Evolutionary conservation across 2,888 invertebrate genomes (phyloP).

Genomic region (Drosophila mercatorum): DNA sequence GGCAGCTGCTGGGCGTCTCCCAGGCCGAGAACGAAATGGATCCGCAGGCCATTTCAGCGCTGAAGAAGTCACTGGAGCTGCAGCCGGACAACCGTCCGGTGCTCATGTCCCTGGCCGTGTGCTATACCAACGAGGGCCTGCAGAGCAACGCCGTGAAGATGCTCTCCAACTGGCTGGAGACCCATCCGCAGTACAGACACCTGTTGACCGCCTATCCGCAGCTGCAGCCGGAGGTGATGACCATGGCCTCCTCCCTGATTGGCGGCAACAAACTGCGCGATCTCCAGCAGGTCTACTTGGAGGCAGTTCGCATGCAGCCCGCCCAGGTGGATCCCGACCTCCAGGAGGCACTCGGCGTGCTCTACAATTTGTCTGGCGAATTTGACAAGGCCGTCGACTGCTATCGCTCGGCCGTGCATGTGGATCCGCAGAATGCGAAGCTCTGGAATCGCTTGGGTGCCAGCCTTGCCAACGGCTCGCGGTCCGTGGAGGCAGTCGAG

Average conservation of each 20-base stretch:
- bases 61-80: slow-evolving; percentile 92
- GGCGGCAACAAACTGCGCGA: slow-evolving; percentile 85
- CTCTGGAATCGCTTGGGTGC: slow-evolving; percentile 99
- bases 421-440: slow-evolving; percentile 91
- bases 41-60: slow-evolving; percentile 95
- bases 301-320: slow-evolving; percentile 92
- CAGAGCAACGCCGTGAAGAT: slow-evolving; percentile 94
- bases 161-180: slow-evolving; percentile 91
- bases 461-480: slow-evolving; percentile 97
- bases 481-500: slow-evolving; percentile 97
- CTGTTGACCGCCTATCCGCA: slow-evolving; percentile 85
- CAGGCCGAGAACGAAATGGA: slow-evolving; percentile 99
- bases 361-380: slow-evolving; percentile 97
- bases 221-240: slow-evolving; percentile 44
- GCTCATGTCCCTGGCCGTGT: slow-evolving; percentile 95
- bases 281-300: slow-evolving; percentile 91
- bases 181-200: slow-evolving; percentile 92
- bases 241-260: slow-evolving; percentile 86
- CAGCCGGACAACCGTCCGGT: slow-evolving; percentile 93
- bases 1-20: slow-evolving; percentile 94
- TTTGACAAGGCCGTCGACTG: slow-evolving; percentile 99
- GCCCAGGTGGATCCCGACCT: slow-evolving; percentile 93
- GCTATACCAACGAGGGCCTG: slow-evolving; percentile 98
- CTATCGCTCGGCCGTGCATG: slow-evolving; percentile 94
- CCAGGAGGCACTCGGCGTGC: slow-evolving; percentile 96